Conservation (phyloP, 2,797 vertebrate genomes). For the Gallirallus australis region DNA sequence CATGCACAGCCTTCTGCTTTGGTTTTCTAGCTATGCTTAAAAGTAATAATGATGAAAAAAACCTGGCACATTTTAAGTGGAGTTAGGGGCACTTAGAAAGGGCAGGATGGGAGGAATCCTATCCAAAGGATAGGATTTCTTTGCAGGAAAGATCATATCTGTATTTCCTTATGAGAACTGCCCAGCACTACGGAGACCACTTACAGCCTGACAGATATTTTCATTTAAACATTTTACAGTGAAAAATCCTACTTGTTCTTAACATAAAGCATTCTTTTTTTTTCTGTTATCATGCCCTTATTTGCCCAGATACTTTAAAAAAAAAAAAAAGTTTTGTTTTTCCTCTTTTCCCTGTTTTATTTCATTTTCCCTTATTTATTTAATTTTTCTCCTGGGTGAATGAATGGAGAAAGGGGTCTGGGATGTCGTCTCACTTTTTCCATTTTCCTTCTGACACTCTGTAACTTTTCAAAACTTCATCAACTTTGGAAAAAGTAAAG, state of each 20-base stretch:
- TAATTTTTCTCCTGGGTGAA: background rate
- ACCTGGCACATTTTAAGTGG: background rate
- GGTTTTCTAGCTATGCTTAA: background rate
- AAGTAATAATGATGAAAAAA: background rate
- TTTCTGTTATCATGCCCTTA: background rate
- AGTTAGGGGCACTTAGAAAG: background rate
- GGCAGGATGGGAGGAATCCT: background rate
- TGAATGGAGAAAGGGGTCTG: accelerated
- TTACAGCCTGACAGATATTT: background rate
- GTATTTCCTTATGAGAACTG: background rate
- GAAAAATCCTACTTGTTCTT: background rate
- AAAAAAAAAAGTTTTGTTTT: background rate
- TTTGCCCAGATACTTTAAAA: background rate
- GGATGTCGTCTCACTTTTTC: background rate
- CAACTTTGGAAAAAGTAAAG: background rate
- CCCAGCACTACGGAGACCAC: background rate
- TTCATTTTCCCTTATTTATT: background rate
- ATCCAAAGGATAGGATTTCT: background rate
- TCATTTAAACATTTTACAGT: background rate
- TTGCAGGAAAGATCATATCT: background rate
- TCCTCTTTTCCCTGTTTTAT: background rate
- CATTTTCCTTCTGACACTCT: background rate
- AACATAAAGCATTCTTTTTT: background rate
- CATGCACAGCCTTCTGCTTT: background rate
- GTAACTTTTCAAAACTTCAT: background rate